Base-by-base conservation (phyloP, 2,888 invertebrate species). In the Labia minor region DNA sequence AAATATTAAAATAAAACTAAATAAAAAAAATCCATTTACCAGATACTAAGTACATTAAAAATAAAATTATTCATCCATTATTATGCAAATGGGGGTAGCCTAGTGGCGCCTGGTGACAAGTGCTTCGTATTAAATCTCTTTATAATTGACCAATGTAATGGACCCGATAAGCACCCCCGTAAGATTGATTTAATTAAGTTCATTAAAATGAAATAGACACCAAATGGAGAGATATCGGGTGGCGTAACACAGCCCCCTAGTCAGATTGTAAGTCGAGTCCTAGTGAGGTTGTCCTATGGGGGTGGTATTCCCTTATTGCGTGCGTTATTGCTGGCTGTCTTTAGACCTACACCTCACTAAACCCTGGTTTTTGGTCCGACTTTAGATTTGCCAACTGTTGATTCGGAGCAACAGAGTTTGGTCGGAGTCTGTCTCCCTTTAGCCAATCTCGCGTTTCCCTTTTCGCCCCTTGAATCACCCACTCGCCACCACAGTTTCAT, bases 11-110 rank as follows among this genome's bases (percentile, higher is more conserved):
- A n/a, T n/a, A n/a, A n/a, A n/a, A n/a, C n/a, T n/a, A n/a, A n/a
- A n/a, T 8, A 3, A 49, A 49, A 49, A 49, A 49, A 49, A 49
- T 49, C 49, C 49, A 49, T 49, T 49, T 49, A 49, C 49, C n/a
- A 14, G n/a, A 49, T 49, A 49, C 49, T 49, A 49, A 49, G 49
- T 49, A 11, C 49, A 49, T 49, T 49, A 49, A 49, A 49, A 49
- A 49, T 49, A 49, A 49, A 49, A 49, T 49, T 49, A 49, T 49
- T 49, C 49, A 49, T 49, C 49, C 49, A 49, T 49, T 49, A 49
- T 49, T 10, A 49, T 49, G 49, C 49, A 49, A 49, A 49, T 49
- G 4, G n/a, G 16, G 2, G 16, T 11, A 14, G 49, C 49, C 49
- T 49, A 14, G n/a, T 49, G 49, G 49, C 49, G 49, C 49, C 49